Evolutionary conservation across 2,113 vertebrate genomes (phyloP), one percentile per base, ranked within the genome.

Genomic region (Platycercus adscitus): DNA sequence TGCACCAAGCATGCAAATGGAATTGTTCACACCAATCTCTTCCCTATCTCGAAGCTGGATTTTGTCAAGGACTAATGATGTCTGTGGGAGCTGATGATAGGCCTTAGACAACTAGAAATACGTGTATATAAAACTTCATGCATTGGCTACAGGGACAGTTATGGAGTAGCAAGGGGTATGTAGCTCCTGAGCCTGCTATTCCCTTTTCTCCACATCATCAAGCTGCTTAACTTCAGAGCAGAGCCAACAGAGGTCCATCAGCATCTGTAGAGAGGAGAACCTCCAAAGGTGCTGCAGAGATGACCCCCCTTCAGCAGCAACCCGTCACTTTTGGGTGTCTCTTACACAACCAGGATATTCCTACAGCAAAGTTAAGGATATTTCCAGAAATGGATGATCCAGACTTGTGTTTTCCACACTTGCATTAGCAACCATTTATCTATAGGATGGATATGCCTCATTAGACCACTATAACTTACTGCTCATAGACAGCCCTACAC

Each of bases 261-360:
- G 9, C 10, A 2, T 37, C 26, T 63, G 23, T 47, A 28, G 19
- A 89, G 11, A 29, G 13, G 2, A 7, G 5, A 15, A 84, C 3
- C 50, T 68, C 37, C 33, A 64, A 50, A 29, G 56, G 21, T 1
- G 0, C 41, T 47, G 28, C 25, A 86, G 52, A 75, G 19, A 80
- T 52, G 20, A 16, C 18, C 63, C 66, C 39, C 8, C 5, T 13
- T 44, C 26, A 72, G 26, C 0, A 2, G 21, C n/a, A 41, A 37
- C 3, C 8, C 31, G 63, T 5, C 8, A 13, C 23, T 50, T 35
- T 0, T 1, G 20, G 26, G 16, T 25, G 18, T 19, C 20, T 70
- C 28, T 31, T 17, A n/a, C 16, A 33, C 8, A 76, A 15, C 14
- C 31, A 41, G 43, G 25, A 20, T 24, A 52, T 60, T 69, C 43